phyloP scores from a whole-genome alignment of 2,797 vertebrate genomes.

The Pygocentrus nattereri region DNA sequence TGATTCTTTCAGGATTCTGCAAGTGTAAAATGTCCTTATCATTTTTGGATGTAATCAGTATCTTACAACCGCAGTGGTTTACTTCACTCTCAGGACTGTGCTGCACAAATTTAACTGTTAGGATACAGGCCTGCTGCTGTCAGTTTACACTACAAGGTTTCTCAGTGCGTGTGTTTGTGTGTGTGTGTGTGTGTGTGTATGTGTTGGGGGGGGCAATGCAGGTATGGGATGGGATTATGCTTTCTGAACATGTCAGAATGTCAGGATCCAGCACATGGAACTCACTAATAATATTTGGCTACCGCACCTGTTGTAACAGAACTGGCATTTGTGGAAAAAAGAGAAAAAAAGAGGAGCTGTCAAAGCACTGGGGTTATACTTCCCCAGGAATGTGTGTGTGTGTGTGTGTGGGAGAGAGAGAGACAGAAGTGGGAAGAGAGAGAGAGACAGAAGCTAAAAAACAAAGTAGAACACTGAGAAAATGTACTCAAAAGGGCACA shows the following conservation, averaged over 20 bases:
- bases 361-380: slow-evolving; percentile 6
- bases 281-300: slow-evolving; percentile 22
- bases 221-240: background rate
- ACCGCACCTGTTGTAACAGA: slow-evolving; percentile 28
- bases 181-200: background rate
- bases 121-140: background rate
- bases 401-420: background rate
- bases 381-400: slow-evolving; percentile 13
- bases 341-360: slow-evolving; percentile 19
- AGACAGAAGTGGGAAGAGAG: background rate
- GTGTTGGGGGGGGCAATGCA: background rate
- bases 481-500: slow-evolving; percentile 9
- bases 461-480: background rate
- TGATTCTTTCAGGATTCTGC: background rate
- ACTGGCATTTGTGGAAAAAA: slow-evolving; percentile 12
- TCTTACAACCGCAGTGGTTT: background rate
- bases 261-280: slow-evolving; percentile 15
- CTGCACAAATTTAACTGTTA: background rate
- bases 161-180: too few species aligned
- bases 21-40: background rate
- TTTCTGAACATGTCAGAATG: slow-evolving; percentile 10
- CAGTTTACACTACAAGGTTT: too few species aligned
- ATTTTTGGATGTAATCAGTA: background rate
- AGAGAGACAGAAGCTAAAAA: background rate
- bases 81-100: background rate